Percentiles rank a stretch among this genome's conserved stretches.
phyloP scores from a whole-genome alignment of 2,113 vertebrate genomes.

The Narcine bancroftii region DNA sequence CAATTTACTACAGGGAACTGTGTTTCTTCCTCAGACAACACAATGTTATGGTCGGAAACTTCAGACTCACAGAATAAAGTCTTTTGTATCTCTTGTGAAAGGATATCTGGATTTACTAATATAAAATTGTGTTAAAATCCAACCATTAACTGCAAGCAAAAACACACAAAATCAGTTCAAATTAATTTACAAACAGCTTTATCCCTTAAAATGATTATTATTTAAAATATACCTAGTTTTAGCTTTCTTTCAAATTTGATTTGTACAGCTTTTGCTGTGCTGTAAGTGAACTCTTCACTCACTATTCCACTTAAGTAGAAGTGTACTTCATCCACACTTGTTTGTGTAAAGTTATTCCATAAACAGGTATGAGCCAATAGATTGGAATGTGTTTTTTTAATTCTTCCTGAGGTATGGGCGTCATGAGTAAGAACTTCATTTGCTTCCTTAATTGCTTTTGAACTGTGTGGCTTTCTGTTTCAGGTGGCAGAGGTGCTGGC shows the following conservation, averaged over 20 bases:
- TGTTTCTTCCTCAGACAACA: conserved; percentile 3
- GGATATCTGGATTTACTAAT: conserved; percentile 14
- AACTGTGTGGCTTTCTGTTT: too few relatives aligned
- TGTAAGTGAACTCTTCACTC: background rate
- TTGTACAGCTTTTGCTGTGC: background rate
- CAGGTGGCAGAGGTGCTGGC: too few relatives aligned
- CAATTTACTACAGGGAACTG: background rate
- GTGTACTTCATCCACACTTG: background rate
- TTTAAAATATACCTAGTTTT: background rate
- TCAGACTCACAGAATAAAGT: conserved; percentile 2
- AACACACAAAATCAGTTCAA: background rate
- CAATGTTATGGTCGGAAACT: background rate
- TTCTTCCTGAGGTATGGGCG: too few relatives aligned
- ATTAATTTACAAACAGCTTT: background rate
- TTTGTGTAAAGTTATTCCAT: background rate
- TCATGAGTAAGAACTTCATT: too few relatives aligned
- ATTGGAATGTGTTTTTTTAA: background rate
- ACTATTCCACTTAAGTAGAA: background rate
- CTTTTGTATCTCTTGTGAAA: background rate
- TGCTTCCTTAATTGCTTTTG: too few relatives aligned
- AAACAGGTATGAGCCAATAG: background rate
- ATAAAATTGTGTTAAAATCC: background rate
- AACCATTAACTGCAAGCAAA: background rate
- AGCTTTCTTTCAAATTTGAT: background rate
- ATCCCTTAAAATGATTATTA: background rate